These are phyloP conservation scores for Phalloptychus januarius DNA, from an alignment of 2,797 vertebrate species.

Conservation along the genomic window DNA sequence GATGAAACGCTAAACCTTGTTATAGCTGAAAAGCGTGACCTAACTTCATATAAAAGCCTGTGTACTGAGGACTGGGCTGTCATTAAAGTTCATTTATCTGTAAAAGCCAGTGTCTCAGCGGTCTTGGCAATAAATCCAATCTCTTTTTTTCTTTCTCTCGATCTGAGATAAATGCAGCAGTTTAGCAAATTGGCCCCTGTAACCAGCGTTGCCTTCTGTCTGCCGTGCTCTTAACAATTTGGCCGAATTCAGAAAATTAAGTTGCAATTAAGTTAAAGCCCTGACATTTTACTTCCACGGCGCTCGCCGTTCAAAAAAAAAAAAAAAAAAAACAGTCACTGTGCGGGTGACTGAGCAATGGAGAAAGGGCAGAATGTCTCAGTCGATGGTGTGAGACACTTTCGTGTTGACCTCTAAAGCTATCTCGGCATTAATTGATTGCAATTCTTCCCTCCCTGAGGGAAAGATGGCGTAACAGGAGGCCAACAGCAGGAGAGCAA, in stretches of 20 bases:
- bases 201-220: constrained; percentile 20
- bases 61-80: neutral
- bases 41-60: neutral
- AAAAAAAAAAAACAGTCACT: neutral
- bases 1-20: neutral
- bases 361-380: constrained; percentile 50
- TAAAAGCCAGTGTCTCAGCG: neutral
- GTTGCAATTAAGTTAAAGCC: constrained; percentile 25
- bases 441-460: constrained; percentile 65
- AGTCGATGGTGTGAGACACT: constrained; percentile 72
- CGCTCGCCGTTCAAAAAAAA: neutral
- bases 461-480: constrained; percentile 63
- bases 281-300: constrained; percentile 41
- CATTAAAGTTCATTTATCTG: neutral
- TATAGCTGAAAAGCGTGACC: neutral
- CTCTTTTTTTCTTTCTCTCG: constrained; percentile 6
- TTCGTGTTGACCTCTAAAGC: constrained; percentile 77
- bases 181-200: constrained; percentile 25
- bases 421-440: constrained; percentile 79
- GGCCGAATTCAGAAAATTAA: constrained; percentile 31
- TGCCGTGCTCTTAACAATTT: constrained; percentile 32
- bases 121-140: constrained; percentile 8
- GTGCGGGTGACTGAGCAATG: constrained; percentile 33
- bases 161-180: constrained; percentile 7
- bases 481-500: constrained; percentile 59